A percentile compares a stretch with the other conserved stretches of the same genome.
Evolutionary conservation across 2,113 vertebrate genomes (phyloP).

Genomic region (Abramis brama): DNA sequence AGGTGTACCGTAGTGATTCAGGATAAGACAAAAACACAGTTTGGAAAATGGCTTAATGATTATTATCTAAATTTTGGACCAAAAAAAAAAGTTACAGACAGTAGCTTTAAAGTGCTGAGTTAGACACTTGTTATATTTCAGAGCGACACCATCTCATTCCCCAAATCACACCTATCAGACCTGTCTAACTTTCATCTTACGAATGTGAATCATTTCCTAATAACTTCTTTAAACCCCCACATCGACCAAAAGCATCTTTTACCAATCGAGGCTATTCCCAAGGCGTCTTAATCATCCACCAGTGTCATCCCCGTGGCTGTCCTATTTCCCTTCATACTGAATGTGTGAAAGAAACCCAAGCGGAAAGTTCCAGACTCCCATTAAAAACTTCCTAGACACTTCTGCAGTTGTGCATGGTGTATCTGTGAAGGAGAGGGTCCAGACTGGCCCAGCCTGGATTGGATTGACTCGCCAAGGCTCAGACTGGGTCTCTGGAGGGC

Average conservation of each 20-base stretch:
- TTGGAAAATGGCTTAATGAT: no score
- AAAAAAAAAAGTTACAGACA: no score
- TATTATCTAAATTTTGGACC: no score
- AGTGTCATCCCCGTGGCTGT: slow-evolving; percentile 45
- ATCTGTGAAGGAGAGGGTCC: slow-evolving; percentile 42
- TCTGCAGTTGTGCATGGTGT: slow-evolving; percentile 13
- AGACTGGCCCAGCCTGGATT: slow-evolving; percentile 37
- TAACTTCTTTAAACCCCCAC: slow-evolving; percentile 25
- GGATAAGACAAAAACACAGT: no score
- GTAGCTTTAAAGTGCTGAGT: background rate
- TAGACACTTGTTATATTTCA: background rate
- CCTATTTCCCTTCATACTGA: slow-evolving; percentile 38
- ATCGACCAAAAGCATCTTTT: slow-evolving; percentile 15
- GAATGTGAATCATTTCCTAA: slow-evolving; percentile 26
- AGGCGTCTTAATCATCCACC: slow-evolving; percentile 40
- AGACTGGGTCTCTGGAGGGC: slow-evolving; percentile 47
- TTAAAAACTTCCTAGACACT: slow-evolving; percentile 58
- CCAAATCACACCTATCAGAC: background rate
- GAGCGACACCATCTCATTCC: background rate
- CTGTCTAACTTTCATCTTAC: background rate
- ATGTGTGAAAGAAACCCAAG: slow-evolving; percentile 36
- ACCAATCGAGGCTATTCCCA: slow-evolving; percentile 8
- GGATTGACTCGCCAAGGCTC: slow-evolving; percentile 42
- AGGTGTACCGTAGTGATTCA: no score
- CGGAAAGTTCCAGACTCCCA: slow-evolving; percentile 57